Conservation (phyloP, 2,797 vertebrate species). For the Selene dorsalis region DNA sequence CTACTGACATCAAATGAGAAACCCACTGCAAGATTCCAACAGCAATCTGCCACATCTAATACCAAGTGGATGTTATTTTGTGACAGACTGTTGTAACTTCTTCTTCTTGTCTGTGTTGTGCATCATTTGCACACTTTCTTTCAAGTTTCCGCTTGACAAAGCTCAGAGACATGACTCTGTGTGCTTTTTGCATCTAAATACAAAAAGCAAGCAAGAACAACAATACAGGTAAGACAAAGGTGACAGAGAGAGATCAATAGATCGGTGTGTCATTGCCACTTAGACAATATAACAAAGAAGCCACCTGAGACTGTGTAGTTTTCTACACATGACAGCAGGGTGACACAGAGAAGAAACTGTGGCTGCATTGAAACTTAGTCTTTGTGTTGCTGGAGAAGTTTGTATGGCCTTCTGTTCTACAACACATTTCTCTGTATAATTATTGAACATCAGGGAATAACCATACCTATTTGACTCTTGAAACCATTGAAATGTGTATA, state of each 20-base stretch:
- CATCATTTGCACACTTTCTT: background rate
- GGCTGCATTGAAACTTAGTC: background rate
- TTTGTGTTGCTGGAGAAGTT: background rate
- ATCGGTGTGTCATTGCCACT: conserved; percentile 9
- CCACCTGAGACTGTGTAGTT: conserved; percentile 1
- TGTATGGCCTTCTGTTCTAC: background rate
- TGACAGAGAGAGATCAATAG: conserved; percentile 12
- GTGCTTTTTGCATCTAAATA: background rate
- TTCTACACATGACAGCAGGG: conserved; percentile 36
- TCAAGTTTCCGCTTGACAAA: background rate
- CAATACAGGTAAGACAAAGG: conserved; percentile 1
- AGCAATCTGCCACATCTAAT: conserved; percentile 26
- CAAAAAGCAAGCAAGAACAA: background rate
- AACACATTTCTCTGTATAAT: conserved; percentile 24
- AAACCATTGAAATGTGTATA: background rate
- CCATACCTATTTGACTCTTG: background rate
- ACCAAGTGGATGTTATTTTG: conserved; percentile 13
- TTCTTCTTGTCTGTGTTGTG: conserved; percentile 1
- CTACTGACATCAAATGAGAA: conserved; percentile 46
- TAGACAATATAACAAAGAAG: conserved; percentile 20
- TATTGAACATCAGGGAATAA: conserved; percentile 2
- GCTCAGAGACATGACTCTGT: background rate
- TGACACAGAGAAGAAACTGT: conserved; percentile 1
- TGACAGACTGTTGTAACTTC: background rate
- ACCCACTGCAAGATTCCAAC: conserved; percentile 15